These are phyloP conservation scores for Ariolimax columbianus DNA, from an alignment of 2,888 invertebrate genomes.

Conservation along the genomic window DNA sequence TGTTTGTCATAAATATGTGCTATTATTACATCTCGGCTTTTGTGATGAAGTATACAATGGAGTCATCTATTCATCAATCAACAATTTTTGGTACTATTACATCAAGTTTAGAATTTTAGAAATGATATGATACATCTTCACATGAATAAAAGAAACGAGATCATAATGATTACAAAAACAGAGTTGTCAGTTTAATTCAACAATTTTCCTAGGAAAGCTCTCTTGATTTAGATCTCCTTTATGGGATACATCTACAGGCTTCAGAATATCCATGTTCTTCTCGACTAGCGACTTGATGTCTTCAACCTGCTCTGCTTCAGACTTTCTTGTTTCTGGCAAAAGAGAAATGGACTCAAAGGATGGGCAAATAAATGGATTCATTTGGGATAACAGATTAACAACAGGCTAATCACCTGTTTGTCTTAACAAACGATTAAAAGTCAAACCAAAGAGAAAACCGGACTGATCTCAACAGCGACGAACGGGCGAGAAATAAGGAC, in stretches of 20 bases:
- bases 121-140: neutral
- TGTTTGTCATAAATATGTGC: no score
- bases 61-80: no score
- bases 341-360: neutral
- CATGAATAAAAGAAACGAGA: neutral
- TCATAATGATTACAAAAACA: neutral
- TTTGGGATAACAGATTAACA: no score
- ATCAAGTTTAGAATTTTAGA: neutral
- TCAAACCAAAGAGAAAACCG: no score
- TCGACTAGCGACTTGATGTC: constrained; percentile 43
- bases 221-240: neutral
- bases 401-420: no score
- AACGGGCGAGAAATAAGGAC: no score
- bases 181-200: constrained; percentile 32
- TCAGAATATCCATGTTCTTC: constrained; percentile 30
- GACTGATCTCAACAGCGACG: no score
- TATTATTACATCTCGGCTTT: no score
- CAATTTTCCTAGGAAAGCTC: neutral
- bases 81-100: no score
- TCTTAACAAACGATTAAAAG: no score
- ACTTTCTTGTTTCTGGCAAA: constrained; percentile 39
- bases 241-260: neutral
- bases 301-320: constrained; percentile 40
- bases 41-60: no score
- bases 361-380: neutral